Evolutionary conservation across 1,140 invertebrate species (phyloP).

Genomic region (Bombyx mori): ASM3026992v2 NC_085133.1:5094501-5095000

Average conservation of each 20-base stretch:
- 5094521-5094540: constrained; percentile 7
- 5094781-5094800: constrained; percentile 73
- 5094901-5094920: constrained; percentile 38
- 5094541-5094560: constrained; percentile 27
- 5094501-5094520: neutral
- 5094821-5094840: constrained; percentile 64
- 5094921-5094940: constrained; percentile 64
- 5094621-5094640: constrained; percentile 63
- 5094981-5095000: constrained; percentile 71
- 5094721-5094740: constrained; percentile 70
- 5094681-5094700: constrained; percentile 65
- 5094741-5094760: constrained; percentile 71
- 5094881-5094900: constrained; percentile 48
- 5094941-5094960: constrained; percentile 66
- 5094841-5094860: constrained; percentile 70
- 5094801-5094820: constrained; percentile 70
- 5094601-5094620: constrained; percentile 68
- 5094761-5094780: constrained; percentile 71
- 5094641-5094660: constrained; percentile 61
- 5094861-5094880: constrained; percentile 65
- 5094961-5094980: constrained; percentile 65
- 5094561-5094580: constrained; percentile 67
- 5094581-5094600: constrained; percentile 71
- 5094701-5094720: constrained; percentile 66
- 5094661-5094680: constrained; percentile 67